A percentile compares a stretch with the other conserved stretches of the same genome.
These are phyloP conservation scores for Dryadula phaetusa DNA, from an alignment of 2,888 invertebrate species.

Conservation along the genomic window DNA sequence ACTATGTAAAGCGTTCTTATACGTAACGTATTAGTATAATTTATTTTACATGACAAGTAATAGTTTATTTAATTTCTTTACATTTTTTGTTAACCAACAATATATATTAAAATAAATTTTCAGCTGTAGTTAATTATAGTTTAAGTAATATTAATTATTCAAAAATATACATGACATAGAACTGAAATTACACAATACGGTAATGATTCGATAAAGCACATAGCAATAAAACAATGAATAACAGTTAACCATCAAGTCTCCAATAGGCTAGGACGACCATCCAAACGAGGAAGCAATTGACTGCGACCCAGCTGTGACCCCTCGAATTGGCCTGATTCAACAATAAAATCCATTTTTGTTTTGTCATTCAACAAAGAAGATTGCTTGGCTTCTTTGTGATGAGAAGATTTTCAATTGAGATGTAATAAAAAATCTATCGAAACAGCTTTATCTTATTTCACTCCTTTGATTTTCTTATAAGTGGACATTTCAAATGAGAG, in stretches of 20 bases:
- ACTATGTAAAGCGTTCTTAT: too few relatives aligned
- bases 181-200: not conserved
- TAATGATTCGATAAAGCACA: not conserved
- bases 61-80: too few relatives aligned
- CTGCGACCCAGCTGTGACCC: conserved; percentile 46
- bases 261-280: conserved; percentile 25
- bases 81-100: too few relatives aligned
- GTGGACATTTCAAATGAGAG: too few relatives aligned
- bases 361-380: conserved; percentile 13
- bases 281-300: conserved; percentile 53
- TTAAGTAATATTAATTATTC: too few relatives aligned
- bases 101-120: too few relatives aligned
- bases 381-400: not conserved
- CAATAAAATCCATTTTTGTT: conserved; percentile 37
- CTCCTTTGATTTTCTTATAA: not conserved
- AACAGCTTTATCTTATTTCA: not conserved
- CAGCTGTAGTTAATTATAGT: too few relatives aligned
- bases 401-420: not conserved
- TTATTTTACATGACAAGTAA: too few relatives aligned
- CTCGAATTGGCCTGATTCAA: conserved; percentile 49
- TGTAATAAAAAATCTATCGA: not conserved
- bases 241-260: conserved; percentile 21
- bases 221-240: conserved; percentile 18
- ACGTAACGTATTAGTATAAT: too few relatives aligned
- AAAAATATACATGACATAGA: not conserved